phyloP scores from a whole-genome alignment of 2,797 vertebrate genomes.

The Oryzias sinensis region DNA sequence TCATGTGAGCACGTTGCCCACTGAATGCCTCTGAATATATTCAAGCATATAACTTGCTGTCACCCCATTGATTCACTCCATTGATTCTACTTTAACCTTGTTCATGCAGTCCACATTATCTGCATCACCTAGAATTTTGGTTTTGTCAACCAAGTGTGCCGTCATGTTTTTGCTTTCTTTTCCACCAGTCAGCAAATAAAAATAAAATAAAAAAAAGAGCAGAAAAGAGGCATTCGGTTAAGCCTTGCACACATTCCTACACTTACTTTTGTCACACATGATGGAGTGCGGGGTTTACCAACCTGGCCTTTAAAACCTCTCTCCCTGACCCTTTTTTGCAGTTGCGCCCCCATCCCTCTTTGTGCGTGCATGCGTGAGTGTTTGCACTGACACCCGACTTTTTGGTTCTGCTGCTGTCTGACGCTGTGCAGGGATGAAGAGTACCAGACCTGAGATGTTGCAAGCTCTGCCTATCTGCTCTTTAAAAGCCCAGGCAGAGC shows the following conservation, averaged over 20 bases:
- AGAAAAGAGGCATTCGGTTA: constrained; percentile 38
- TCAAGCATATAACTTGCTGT: no score
- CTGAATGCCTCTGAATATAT: no score
- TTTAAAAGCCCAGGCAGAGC: constrained; percentile 39
- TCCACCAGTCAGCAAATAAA: constrained; percentile 31
- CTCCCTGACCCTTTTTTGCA: constrained; percentile 57
- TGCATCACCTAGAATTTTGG: no score
- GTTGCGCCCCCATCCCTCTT: constrained; percentile 32
- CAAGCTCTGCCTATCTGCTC: constrained; percentile 58
- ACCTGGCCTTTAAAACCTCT: constrained; percentile 58
- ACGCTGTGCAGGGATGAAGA: constrained; percentile 64
- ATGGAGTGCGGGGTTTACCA: constrained; percentile 67
- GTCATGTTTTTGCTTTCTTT: constrained; percentile 48
- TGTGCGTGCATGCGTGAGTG: constrained; percentile 26
- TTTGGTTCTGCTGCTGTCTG: constrained; percentile 50
- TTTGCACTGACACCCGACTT: constrained; percentile 41
- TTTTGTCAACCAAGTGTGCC: not conserved
- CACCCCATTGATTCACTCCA: no score
- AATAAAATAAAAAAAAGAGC: constrained; percentile 36
- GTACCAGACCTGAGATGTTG: constrained; percentile 65
- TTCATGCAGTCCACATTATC: no score
- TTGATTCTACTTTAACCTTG: no score
- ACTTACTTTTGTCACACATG: constrained; percentile 70
- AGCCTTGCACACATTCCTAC: constrained; percentile 60
- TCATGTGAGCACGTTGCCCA: no score